These are phyloP conservation scores for Papilio xuthus DNA, from an alignment of 1,140 invertebrate genomes.

Conservation along the genomic window DNA sequence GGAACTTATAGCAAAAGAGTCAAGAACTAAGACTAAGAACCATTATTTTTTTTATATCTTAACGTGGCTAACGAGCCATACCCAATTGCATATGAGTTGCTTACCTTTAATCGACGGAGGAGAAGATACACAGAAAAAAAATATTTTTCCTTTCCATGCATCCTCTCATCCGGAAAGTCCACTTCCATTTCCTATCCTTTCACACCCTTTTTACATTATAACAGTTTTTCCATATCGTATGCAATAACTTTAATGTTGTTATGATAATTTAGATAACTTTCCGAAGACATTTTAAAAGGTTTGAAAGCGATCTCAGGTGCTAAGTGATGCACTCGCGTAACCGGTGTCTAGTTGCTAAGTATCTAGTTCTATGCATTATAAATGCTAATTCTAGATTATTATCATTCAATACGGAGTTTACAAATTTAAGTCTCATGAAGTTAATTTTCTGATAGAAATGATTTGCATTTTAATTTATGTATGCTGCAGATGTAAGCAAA, in stretches of 20 bases:
- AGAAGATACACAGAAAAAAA: no score
- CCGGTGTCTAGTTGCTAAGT: not conserved
- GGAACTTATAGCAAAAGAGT: no score
- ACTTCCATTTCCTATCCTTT: not conserved
- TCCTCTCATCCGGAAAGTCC: no score
- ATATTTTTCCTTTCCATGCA: no score
- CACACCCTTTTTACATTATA: not conserved
- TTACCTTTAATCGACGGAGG: no score
- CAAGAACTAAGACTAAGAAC: no score
- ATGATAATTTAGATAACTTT: not conserved
- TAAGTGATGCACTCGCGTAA: conserved; percentile 4
- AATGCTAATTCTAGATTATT: conserved; percentile 14
- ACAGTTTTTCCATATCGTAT: not conserved
- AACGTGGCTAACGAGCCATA: no score
- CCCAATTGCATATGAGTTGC: no score
- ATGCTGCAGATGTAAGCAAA: not conserved
- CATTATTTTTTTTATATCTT: no score
- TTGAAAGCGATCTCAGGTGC: conserved; percentile 8
- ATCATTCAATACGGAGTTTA: not conserved
- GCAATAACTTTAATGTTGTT: conserved; percentile 1
- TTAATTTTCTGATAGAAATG: not conserved
- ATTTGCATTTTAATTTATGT: not conserved
- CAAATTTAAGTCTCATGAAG: conserved; percentile 2
- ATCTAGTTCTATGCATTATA: not conserved
- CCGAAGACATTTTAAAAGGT: not conserved